Percentiles rank a stretch among this genome's conserved stretches.
Evolutionary conservation across 2,797 vertebrate species (phyloP).

Genomic region (Ceryle rudis): DNA sequence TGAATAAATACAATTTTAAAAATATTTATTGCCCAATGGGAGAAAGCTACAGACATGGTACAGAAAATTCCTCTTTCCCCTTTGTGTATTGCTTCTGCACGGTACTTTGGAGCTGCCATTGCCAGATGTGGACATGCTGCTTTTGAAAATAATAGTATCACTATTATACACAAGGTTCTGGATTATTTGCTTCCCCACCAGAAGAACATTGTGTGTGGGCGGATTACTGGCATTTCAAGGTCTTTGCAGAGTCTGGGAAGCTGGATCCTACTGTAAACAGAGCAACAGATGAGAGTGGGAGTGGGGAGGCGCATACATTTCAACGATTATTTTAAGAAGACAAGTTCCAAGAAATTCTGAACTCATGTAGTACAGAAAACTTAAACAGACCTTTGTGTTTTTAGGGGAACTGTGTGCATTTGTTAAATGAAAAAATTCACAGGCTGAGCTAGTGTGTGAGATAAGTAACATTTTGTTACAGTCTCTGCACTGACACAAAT

Average conservation of each 20-base stretch:
- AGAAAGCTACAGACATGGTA: background rate
- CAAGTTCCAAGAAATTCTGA: slow-evolving; percentile 67
- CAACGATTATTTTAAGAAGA: slow-evolving; percentile 76
- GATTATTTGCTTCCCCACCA: slow-evolving; percentile 72
- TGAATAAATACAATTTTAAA: slow-evolving; percentile 57
- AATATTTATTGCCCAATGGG: slow-evolving; percentile 49
- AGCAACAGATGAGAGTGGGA: slow-evolving; percentile 53
- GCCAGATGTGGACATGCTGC: slow-evolving; percentile 81
- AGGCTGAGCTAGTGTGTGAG: background rate
- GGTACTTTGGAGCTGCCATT: slow-evolving; percentile 54
- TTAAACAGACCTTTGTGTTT: slow-evolving; percentile 18
- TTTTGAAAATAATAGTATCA: slow-evolving; percentile 79
- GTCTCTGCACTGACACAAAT: background rate
- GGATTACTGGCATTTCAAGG: slow-evolving; percentile 77
- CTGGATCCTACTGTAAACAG: slow-evolving; percentile 75
- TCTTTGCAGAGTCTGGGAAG: slow-evolving; percentile 74
- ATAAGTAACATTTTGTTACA: background rate
- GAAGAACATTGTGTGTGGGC: slow-evolving; percentile 70
- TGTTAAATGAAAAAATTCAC: background rate
- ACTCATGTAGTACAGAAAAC: slow-evolving; percentile 4
- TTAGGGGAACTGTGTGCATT: background rate
- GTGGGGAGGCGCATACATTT: slow-evolving; percentile 21
- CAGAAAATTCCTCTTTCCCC: slow-evolving; percentile 50
- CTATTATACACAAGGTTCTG: slow-evolving; percentile 68
- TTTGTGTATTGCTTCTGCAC: slow-evolving; percentile 42